Base-by-base conservation (phyloP, 2,888 invertebrate genomes). In the Tortricodes alternella region DNA sequence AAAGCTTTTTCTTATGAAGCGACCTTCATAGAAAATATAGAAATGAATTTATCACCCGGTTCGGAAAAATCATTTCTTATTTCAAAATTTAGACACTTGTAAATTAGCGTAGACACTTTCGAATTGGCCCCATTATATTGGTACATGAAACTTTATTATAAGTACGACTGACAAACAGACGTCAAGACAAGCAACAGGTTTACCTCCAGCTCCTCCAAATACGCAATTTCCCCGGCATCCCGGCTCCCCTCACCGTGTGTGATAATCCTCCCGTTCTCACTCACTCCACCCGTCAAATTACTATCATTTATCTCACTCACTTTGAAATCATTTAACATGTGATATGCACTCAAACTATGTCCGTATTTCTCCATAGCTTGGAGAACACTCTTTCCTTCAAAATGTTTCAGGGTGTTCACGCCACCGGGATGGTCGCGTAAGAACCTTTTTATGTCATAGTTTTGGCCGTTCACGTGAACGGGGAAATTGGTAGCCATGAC, bases 371-470 rank as follows among this genome's bases (percentile, higher is more conserved):
- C 66, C 91, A 94, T 92, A 9, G 91, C 92, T 13, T 85, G 76
- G 15, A 86, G 76, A 24, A 94, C 79, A 48, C 92, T 91, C 67
- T 88, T 91, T 3, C 92, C 91, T 67, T 88, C 82, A 64, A 88
- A 94, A n/a, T 79, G 78, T 63, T 90, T 83, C 0, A 96, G 78
- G 1, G 94, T 94, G 66, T 93, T 93, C 0, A 92, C 76, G 0
- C 96, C 96, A 0, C 96, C 96, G 0, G 96, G 96, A 77, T 96
- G 96, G 66, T 95, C 93, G 48, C 91, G 91, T 46, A 95, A 67
- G 70, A 96, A 95, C 27, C 86, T 78, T 41, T 91, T 83, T 50
- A 96, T 85, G 72, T 96, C 93, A 79, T 95, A 95, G 44, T 78
- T 79, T 29, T 91, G 83, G 6, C 87, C 85, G 57, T 86, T 82